phyloP scores from a whole-genome alignment of 1,140 invertebrate genomes.

The Leptopilina clavipes region DNA sequence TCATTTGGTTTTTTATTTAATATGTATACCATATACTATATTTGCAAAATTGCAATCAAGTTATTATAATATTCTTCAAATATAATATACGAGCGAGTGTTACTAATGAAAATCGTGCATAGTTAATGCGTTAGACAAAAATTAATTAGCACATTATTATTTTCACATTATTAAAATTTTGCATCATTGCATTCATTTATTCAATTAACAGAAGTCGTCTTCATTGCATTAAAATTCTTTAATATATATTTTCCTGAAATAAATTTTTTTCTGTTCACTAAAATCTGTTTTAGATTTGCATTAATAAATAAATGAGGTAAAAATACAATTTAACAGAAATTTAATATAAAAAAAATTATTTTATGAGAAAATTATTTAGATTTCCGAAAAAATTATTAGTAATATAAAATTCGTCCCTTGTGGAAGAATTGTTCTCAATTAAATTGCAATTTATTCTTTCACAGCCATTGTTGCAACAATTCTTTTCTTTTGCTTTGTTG shows the following conservation, averaged over 20 bases:
- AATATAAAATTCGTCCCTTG: neutral
- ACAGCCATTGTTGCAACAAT: constrained; percentile 25
- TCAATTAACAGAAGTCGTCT: constrained; percentile 19
- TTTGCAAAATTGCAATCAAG: neutral
- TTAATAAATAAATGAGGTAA: too few relatives aligned
- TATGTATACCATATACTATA: neutral
- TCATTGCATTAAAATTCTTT: neutral
- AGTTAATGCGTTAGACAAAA: constrained; percentile 14
- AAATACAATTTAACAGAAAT: neutral
- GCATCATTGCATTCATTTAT: neutral
- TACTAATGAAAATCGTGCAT: constrained; percentile 3
- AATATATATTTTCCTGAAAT: neutral
- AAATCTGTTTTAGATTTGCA: neutral
- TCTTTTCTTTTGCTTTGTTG: neutral
- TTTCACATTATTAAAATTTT: neutral
- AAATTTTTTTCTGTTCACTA: neutral
- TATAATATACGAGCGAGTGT: neutral
- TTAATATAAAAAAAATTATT: neutral
- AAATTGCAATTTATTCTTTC: constrained; percentile 21
- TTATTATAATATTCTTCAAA: neutral
- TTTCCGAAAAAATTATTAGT: neutral
- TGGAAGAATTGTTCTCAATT: neutral
- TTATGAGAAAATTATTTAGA: neutral
- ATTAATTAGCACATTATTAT: constrained; percentile 33
- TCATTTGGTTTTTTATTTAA: neutral